These are phyloP conservation scores for Caerostris darwini DNA, from an alignment of 1,140 invertebrate genomes.

Conservation along the genomic window DNA sequence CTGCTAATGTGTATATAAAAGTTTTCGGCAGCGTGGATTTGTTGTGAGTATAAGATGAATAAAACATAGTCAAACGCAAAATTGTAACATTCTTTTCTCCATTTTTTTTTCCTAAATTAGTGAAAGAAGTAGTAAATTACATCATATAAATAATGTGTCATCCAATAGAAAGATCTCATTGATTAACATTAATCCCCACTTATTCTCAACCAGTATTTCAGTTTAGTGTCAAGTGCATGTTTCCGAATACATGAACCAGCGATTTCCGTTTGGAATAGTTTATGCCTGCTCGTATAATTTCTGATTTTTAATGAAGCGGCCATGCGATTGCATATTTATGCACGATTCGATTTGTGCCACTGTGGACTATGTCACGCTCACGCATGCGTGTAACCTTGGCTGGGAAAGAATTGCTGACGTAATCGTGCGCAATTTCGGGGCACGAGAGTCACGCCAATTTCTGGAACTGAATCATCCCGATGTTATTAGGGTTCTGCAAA, in stretches of 20 bases:
- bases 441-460: not conserved
- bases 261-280: not conserved
- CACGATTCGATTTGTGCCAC: not conserved
- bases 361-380: not conserved
- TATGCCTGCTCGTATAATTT: not conserved
- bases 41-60: too few species aligned
- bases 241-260: not conserved
- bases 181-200: too few species aligned
- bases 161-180: too few species aligned
- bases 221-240: too few species aligned
- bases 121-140: too few species aligned
- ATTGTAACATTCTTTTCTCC: too few species aligned
- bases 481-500: not conserved
- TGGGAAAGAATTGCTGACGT: not conserved
- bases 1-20: too few species aligned
- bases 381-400: not conserved
- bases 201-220: not conserved
- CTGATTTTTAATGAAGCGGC: not conserved
- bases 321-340: slow-evolving; percentile 27
- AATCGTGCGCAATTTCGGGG: not conserved
- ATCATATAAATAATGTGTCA: too few species aligned
- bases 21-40: too few species aligned
- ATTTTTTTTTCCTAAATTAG: too few species aligned
- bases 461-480: not conserved
- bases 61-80: too few species aligned